A percentile compares a stretch with the other conserved stretches of the same genome.
These are phyloP conservation scores for Rutilus rutilus DNA, from an alignment of 2,113 vertebrate species.

Conservation along the genomic window DNA sequence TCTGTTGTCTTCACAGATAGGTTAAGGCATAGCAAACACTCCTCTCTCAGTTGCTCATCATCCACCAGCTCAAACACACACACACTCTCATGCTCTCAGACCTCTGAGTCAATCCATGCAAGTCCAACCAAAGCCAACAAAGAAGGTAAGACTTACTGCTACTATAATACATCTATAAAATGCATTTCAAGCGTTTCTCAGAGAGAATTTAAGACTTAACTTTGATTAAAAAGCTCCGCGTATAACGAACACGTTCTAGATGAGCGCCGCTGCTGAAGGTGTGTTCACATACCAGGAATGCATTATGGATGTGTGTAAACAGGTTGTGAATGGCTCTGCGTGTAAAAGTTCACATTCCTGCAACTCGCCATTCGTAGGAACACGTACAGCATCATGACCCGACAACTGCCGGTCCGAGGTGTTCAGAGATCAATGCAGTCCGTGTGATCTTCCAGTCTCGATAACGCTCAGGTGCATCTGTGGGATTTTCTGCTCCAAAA, in stretches of 20 bases:
- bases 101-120: constrained; percentile 1
- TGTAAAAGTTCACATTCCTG: neutral
- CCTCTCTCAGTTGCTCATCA: constrained; percentile 38
- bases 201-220: neutral
- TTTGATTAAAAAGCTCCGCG: neutral
- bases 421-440: no score
- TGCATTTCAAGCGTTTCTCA: neutral
- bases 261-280: constrained; percentile 28
- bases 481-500: no score
- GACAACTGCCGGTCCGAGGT: no score
- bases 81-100: neutral
- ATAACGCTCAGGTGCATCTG: no score
- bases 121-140: neutral
- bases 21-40: constrained; percentile 49
- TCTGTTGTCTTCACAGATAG: neutral
- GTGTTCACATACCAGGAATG: constrained; percentile 48
- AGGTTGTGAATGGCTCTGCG: neutral
- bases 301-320: constrained; percentile 47
- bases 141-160: constrained; percentile 39
- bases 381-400: neutral
- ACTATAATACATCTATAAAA: neutral
- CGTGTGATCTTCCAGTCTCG: no score
- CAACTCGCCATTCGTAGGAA: neutral
- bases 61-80: neutral
- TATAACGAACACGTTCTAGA: neutral